A percentile compares a stretch with the other conserved stretches of the same genome.
phyloP scores from a whole-genome alignment of 2,113 vertebrate species.

The Tyrannus savana region DNA sequence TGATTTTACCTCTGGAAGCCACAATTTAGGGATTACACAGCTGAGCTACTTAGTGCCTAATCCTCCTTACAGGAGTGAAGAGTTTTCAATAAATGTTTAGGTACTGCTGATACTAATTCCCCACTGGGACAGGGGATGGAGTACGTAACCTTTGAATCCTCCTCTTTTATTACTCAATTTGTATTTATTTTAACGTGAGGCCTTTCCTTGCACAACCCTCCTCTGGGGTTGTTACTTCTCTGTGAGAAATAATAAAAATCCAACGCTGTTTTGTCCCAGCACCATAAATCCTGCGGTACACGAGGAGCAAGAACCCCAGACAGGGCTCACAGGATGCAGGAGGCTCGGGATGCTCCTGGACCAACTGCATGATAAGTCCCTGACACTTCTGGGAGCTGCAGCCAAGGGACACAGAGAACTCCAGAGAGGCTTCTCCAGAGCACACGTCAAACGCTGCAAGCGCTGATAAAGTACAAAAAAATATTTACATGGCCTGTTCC shows the following conservation, averaged over 20 bases:
- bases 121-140: neutral
- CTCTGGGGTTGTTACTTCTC: neutral
- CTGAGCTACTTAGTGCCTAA: neutral
- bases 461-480: neutral
- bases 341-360: neutral
- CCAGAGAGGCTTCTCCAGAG: neutral
- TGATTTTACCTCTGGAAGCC: neutral
- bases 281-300: neutral
- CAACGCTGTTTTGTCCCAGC: neutral
- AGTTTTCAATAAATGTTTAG: neutral
- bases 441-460: neutral
- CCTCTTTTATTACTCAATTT: neutral
- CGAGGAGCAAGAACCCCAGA: neutral
- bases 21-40: neutral
- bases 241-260: neutral
- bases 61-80: neutral
- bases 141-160: neutral
- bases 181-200: neutral
- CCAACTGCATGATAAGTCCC: neutral
- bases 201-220: neutral
- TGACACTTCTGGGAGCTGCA: neutral
- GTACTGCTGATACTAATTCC: neutral
- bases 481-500: neutral
- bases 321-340: neutral
- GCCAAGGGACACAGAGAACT: neutral